phyloP scores from a whole-genome alignment of 2,113 vertebrate genomes.

The Suricata suricatta region DNA sequence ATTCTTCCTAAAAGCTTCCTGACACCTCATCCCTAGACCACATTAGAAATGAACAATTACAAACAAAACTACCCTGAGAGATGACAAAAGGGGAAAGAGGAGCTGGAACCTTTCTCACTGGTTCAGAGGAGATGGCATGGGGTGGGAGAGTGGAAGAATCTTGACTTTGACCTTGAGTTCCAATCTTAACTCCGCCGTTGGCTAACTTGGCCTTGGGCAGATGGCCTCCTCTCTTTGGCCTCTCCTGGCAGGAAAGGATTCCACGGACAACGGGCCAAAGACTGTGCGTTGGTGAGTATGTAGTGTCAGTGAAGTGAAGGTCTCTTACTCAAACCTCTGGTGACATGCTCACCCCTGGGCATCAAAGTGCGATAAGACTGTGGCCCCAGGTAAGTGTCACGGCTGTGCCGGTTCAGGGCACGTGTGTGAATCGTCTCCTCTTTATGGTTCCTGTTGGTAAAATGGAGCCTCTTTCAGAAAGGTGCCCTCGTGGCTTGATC shows the following conservation, averaged over 20 bases:
- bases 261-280: not conserved
- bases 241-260: not conserved
- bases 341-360: not conserved
- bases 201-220: not conserved
- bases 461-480: not conserved
- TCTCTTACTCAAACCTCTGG: not conserved
- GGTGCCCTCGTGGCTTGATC: not conserved
- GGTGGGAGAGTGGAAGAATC: not conserved
- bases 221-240: not conserved
- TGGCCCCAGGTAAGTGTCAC: fast-evolving
- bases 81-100: not conserved
- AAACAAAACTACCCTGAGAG: not conserved
- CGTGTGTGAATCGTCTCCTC: fast-evolving
- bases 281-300: not conserved
- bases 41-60: not conserved
- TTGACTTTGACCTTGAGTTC: not conserved
- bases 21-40: not conserved
- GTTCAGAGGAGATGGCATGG: not conserved
- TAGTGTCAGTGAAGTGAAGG: not conserved
- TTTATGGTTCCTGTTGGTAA: not conserved
- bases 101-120: not conserved
- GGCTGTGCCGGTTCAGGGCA: fast-evolving
- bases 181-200: not conserved
- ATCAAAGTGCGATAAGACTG: fast-evolving
- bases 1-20: not conserved